Conservation (phyloP, 2,113 vertebrate species). For the Apodemus speciosus region DNA sequence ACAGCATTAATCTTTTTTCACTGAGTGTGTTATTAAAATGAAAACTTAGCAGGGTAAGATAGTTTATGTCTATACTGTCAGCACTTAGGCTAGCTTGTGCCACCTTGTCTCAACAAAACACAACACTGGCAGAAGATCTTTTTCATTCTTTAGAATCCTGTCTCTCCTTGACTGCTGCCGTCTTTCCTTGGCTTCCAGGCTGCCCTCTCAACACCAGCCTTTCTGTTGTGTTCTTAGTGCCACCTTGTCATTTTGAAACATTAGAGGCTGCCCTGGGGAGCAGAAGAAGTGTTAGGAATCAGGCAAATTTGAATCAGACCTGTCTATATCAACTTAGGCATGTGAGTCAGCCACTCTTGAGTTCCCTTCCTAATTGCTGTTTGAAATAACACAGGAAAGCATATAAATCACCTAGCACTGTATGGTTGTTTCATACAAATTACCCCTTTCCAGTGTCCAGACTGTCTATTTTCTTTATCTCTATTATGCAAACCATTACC, state of each 20-base stretch:
- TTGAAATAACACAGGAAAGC: background rate
- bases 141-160: background rate
- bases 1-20: background rate
- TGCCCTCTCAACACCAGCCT: background rate
- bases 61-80: background rate
- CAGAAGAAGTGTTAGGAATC: background rate
- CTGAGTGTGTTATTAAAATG: background rate
- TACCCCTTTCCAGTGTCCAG: background rate
- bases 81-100: background rate
- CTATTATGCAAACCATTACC: background rate
- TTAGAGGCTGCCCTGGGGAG: background rate
- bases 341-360: background rate
- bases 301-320: background rate
- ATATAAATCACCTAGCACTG: background rate
- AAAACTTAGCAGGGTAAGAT: background rate
- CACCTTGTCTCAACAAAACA: background rate
- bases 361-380: background rate
- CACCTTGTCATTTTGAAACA: background rate
- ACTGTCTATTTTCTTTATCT: background rate
- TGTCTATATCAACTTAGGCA: background rate
- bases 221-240: background rate
- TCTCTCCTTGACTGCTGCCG: background rate
- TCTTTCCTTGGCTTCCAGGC: background rate
- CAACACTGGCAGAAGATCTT: background rate
- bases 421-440: background rate